phyloP scores from a whole-genome alignment of 2,888 invertebrate genomes.

The Eretmocerus hayati region DNA sequence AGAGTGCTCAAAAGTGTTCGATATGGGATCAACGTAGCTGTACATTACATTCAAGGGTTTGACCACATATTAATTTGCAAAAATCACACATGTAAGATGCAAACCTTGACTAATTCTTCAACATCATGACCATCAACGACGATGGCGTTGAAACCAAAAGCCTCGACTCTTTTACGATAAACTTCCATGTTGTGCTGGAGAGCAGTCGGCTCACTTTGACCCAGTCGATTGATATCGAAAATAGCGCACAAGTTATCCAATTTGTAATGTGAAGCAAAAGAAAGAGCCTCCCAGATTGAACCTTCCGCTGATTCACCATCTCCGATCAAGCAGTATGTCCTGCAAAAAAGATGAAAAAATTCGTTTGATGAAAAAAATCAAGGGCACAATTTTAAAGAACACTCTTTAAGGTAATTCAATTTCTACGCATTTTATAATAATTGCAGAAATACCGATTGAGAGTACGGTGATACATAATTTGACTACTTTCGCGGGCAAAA shows the following conservation, averaged over 20 bases:
- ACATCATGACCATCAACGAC: conserved; percentile 97
- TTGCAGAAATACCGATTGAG: no score
- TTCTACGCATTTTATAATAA: no score
- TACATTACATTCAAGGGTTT: no score
- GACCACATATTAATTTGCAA: no score
- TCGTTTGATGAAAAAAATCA: no score
- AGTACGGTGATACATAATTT: no score
- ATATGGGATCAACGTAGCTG: no score
- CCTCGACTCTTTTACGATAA: conserved; percentile 75
- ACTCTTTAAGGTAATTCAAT: no score
- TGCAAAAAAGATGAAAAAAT: no score
- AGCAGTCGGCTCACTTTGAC: conserved; percentile 93
- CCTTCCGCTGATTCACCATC: conserved; percentile 99
- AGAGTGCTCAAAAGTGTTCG: no score
- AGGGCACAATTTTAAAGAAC: no score
- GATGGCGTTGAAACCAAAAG: conserved; percentile 86
- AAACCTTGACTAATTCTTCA: conserved; percentile 72
- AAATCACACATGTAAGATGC: conserved; percentile 3
- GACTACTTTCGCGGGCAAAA: no score
- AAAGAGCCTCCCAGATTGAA: conserved; percentile 93
- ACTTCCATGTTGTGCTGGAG: conserved; percentile 87
- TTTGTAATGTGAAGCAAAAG: conserved; percentile 91
- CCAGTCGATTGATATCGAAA: conserved; percentile 94
- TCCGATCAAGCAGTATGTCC: conserved; percentile 92
- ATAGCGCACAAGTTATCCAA: conserved; percentile 95